Evolutionary conservation across 1,140 invertebrate genomes (phyloP), one percentile per base, ranked within the genome.

Genomic region (Musca domestica): DNA sequence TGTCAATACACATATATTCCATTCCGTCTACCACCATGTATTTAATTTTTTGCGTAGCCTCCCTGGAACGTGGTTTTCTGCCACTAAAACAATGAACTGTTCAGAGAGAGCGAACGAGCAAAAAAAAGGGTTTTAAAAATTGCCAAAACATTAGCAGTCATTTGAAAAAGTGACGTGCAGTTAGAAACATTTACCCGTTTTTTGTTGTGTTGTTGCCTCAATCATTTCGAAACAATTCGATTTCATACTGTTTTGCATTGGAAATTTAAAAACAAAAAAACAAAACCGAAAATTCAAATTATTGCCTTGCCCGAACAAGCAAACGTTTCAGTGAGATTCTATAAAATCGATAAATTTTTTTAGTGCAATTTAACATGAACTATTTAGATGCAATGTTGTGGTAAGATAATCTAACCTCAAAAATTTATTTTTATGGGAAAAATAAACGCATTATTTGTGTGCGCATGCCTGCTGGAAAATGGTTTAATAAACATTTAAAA

Each of bases 81-180:
- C 34, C 34, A 41, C 27, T 30, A 7, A 12, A 41, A 41, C 34
- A 41, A 5, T 41, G 34, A 41, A 41, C 34, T 10, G 12, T 41
- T 3, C 27, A 4, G 9, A 30, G 9, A 4, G 27, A 4, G 3
- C 3, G 3, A 4, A 30, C 3, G 27, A 30, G 9, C 34, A 12
- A 2, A 14, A 10, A 30, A 61, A 61, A 61, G 56, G 56, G 56
- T 27, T 61, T 34, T 61, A 41, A 30, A 41, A 61, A 19, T 61
- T 61, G 27, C n/a, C 17, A 17, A 20, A n/a, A 61, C 30, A 25
- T 61, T 34, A 61, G 30, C 56, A 61, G n/a, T 61, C 56, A 61
- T 61, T 61, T 61, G 17, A 19, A 61, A 61, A 61, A 61, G 27
- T n/a, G 56, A 61, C 56, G 56, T 61, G 56, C 27, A 34, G 56